A percentile compares a stretch with the other conserved stretches of the same genome.
Conservation (phyloP, 2,888 invertebrate species). For the Anodontia alba region DNA sequence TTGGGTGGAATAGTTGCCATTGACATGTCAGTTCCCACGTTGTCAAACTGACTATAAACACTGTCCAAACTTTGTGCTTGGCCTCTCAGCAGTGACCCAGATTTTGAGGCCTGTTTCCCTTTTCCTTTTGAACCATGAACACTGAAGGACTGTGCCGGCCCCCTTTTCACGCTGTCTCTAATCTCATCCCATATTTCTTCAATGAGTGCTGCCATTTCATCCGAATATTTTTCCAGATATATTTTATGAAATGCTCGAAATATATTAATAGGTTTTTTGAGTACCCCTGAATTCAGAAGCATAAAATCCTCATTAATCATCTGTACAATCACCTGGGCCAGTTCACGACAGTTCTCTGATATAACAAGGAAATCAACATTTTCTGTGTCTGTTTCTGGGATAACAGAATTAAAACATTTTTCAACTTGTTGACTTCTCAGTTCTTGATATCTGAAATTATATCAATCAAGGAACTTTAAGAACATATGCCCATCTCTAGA, state of each 20-base stretch:
- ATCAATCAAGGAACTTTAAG: background rate
- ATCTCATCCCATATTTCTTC: constrained; percentile 81
- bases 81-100: constrained; percentile 24
- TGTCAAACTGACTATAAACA: constrained; percentile 32
- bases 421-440: constrained; percentile 78
- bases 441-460: constrained; percentile 65
- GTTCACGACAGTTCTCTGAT: constrained; percentile 71
- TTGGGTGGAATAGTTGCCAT: constrained; percentile 56
- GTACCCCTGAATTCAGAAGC: constrained; percentile 78
- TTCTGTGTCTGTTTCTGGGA: constrained; percentile 70
- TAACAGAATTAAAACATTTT: constrained; percentile 69
- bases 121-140: constrained; percentile 54
- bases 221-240: constrained; percentile 81
- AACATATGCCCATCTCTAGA: no score
- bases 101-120: constrained; percentile 25
- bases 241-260: constrained; percentile 79
- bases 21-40: constrained; percentile 15
- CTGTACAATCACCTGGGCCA: constrained; percentile 72
- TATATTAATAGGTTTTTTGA: constrained; percentile 76
- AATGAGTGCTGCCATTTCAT: constrained; percentile 79
- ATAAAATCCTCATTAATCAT: constrained; percentile 83
- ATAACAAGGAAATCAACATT: constrained; percentile 71
- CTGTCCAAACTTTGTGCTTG: constrained; percentile 58
- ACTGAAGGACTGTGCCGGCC: constrained; percentile 66
- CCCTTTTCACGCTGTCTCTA: constrained; percentile 57